Evolutionary conservation across 2,113 vertebrate genomes (phyloP).

Genomic region (Platysteira castanea): DNA sequence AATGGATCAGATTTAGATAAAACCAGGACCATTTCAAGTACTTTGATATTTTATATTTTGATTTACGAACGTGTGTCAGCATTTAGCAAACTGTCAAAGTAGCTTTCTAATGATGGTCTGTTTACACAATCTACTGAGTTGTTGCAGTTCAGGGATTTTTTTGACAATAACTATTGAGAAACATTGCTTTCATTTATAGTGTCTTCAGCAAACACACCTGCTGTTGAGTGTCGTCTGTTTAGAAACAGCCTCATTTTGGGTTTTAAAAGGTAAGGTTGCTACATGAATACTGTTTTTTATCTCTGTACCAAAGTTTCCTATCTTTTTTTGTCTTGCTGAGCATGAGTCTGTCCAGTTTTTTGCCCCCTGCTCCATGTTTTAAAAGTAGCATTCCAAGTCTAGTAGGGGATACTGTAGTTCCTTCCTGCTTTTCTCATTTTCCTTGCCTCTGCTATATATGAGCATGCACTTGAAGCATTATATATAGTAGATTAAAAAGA

Average conservation of each 20-base stretch:
- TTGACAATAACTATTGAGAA: not conserved
- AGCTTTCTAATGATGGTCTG: not conserved
- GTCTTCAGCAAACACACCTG: slow-evolving; percentile 71
- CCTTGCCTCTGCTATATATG: not conserved
- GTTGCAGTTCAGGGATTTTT: not conserved
- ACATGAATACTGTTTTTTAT: not conserved
- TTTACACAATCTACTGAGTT: not conserved
- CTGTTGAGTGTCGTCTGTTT: slow-evolving; percentile 64
- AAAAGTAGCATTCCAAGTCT: not conserved
- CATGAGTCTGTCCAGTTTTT: not conserved
- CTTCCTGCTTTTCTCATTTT: not conserved
- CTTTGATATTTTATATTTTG: not conserved
- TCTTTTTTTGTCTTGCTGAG: not conserved
- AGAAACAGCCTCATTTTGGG: slow-evolving; percentile 71
- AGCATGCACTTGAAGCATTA: not conserved
- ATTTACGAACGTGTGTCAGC: not conserved
- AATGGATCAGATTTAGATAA: not conserved
- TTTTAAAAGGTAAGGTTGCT: slow-evolving; percentile 83
- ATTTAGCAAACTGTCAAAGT: not conserved
- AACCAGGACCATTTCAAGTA: not conserved
- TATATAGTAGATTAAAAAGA: not conserved
- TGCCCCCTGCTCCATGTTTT: rapidly evolving
- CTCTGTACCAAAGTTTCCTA: not conserved
- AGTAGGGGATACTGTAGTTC: not conserved
- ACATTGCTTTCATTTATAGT: slow-evolving; percentile 72